Evolutionary conservation across 2,797 vertebrate genomes (phyloP).

Genomic region (Hydrophis major): DNA sequence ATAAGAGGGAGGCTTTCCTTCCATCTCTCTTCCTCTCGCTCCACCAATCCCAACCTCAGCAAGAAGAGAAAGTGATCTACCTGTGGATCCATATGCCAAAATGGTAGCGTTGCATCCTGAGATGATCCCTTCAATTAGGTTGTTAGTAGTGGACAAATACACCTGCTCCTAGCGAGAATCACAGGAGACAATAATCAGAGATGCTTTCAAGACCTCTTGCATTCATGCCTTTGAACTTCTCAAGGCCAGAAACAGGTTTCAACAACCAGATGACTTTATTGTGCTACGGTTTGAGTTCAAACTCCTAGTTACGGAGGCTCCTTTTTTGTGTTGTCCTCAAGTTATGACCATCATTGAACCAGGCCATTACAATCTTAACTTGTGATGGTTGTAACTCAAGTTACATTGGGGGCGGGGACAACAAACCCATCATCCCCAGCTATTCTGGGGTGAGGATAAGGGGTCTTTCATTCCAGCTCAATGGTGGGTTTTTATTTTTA

Average conservation of each 20-base stretch:
- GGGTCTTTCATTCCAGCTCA: neutral
- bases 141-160: constrained; percentile 60
- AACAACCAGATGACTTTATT: neutral
- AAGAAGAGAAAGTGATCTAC: constrained; percentile 39
- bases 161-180: constrained; percentile 63
- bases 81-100: constrained; percentile 69
- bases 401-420: neutral
- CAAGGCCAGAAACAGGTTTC: neutral
- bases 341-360: neutral
- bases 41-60: too few relatives aligned
- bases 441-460: neutral
- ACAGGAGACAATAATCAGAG: neutral
- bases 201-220: neutral
- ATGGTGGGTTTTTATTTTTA: too few relatives aligned
- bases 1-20: neutral
- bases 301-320: neutral
- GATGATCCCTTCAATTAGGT: constrained; percentile 62
- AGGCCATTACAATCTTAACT: neutral
- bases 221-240: neutral
- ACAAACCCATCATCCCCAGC: neutral
- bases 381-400: neutral
- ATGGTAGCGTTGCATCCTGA: constrained; percentile 67
- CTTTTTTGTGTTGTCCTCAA: neutral
- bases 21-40: too few relatives aligned
- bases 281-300: neutral